phyloP scores from a whole-genome alignment of 2,113 vertebrate species.

The Ochotona princeps region DNA sequence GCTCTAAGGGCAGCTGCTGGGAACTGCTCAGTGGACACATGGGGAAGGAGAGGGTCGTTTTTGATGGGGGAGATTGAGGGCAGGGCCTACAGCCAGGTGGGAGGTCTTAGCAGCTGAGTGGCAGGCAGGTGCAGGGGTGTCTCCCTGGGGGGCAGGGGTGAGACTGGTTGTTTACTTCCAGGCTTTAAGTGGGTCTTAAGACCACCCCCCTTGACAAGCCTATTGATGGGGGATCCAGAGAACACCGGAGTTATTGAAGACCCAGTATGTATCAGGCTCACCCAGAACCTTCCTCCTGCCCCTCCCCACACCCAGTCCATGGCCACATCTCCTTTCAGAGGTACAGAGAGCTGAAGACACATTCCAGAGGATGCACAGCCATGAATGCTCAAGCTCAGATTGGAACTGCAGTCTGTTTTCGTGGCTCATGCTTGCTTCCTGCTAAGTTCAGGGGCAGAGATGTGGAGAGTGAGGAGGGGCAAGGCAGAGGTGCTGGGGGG shows the following conservation, averaged over 20 bases:
- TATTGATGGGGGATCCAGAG: background rate
- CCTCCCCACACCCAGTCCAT: background rate
- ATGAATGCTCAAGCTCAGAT: background rate
- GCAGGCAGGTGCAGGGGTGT: fast-evolving
- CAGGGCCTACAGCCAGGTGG: fast-evolving
- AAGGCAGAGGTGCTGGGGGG: background rate
- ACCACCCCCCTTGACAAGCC: background rate
- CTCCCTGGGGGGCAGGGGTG: background rate
- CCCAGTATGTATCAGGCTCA: background rate
- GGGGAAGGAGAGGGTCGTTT: background rate
- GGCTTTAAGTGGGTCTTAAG: background rate
- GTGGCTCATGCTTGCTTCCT: background rate
- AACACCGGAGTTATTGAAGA: fast-evolving
- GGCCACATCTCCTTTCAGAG: background rate
- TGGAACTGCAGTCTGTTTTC: background rate
- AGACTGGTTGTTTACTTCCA: background rate
- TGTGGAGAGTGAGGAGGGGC: fast-evolving
- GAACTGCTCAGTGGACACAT: background rate
- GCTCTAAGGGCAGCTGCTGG: background rate
- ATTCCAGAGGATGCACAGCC: constrained; percentile 13
- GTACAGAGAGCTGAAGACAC: background rate
- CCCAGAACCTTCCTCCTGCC: fast-evolving
- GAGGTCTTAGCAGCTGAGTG: background rate
- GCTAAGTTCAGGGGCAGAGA: background rate
- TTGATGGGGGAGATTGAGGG: background rate